Evolutionary conservation across 2,888 invertebrate genomes (phyloP), one percentile per base, ranked within the genome.

Genomic region (Monochamus alternatus): DNA sequence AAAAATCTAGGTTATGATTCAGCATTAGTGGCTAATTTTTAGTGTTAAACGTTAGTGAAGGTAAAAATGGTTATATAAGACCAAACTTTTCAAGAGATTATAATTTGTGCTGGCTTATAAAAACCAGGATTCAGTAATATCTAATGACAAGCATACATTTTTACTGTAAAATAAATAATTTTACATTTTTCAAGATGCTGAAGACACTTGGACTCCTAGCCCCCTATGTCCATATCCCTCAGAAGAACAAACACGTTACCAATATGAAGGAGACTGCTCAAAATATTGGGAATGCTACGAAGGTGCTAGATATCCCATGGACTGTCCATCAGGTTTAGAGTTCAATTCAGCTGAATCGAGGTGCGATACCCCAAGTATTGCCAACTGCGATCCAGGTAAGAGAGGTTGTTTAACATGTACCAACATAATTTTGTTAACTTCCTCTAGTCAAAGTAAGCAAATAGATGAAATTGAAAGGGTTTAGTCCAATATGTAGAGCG

Each of bases 251-350:
- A 62, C 52, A 44, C 67, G 73, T 10, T 68, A 47, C 38, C 75
- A 71, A 9, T 76, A 74, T 62, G 62, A 74, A 32, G 76, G 76
- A 2, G 76, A 78, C 62, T 78, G 78, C 22, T 74, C 76, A 32
- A 78, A 74, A 38, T 78, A 75, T 47, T 78, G 78, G 78, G 76
- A 78, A 59, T 78, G 78, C 22, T 76, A 43, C 14, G 62, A 67
- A 9, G 78, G 78, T 3, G 68, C 58, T 10, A 70, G 55, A 38
- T 76, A 76, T 38, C 12, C 55, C 3, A 44, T 55, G 52, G 30
- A 58, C n/a, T 76, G 76, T 59, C 70, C 76, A 7, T 12, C 32
- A 10, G 51, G 58, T n/a, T 30, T 68, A 10, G 68, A 68, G 58
- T 68, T 38, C 43, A 68, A 73, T 44, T 52, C 52, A 2, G 32